Evolutionary conservation across 2,797 vertebrate species (phyloP).

Genomic region (Rhabdomys pumilio): DNA sequence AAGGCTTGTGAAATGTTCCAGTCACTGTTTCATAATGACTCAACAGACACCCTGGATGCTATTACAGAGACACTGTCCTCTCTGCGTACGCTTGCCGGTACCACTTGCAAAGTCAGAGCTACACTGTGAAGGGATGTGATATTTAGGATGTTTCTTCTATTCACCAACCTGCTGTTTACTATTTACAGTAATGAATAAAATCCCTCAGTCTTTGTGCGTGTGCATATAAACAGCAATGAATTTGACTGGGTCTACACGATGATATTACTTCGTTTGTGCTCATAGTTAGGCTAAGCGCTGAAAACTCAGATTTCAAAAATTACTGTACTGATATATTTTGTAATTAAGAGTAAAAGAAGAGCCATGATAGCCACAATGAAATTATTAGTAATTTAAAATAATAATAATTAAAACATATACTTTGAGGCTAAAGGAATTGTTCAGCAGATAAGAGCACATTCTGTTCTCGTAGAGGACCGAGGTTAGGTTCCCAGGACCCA

Average conservation of each 20-base stretch:
- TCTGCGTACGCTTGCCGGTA: background rate
- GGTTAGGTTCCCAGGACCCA: background rate
- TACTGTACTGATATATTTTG: conserved; percentile 3
- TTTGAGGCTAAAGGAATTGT: background rate
- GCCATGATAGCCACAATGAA: background rate
- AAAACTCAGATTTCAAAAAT: conserved; percentile 13
- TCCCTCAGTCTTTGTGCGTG: background rate
- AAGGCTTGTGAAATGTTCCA: background rate
- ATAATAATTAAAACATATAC: background rate
- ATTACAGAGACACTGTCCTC: no score
- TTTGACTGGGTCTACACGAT: background rate
- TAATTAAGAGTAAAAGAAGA: conserved; percentile 3
- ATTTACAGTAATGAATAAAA: background rate
- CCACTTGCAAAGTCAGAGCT: background rate
- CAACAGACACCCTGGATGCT: background rate
- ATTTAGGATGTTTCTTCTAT: background rate
- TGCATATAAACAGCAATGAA: background rate
- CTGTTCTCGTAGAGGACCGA: background rate
- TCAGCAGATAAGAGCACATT: background rate
- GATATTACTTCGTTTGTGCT: background rate
- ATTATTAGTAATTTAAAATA: background rate
- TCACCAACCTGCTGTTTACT: background rate
- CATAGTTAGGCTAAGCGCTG: background rate
- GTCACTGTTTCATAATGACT: background rate
- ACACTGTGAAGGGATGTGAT: background rate